These are phyloP conservation scores for Cyprinodon brontotheroides DNA, from an alignment of 2,113 vertebrate species.

Conservation along the genomic window DNA sequence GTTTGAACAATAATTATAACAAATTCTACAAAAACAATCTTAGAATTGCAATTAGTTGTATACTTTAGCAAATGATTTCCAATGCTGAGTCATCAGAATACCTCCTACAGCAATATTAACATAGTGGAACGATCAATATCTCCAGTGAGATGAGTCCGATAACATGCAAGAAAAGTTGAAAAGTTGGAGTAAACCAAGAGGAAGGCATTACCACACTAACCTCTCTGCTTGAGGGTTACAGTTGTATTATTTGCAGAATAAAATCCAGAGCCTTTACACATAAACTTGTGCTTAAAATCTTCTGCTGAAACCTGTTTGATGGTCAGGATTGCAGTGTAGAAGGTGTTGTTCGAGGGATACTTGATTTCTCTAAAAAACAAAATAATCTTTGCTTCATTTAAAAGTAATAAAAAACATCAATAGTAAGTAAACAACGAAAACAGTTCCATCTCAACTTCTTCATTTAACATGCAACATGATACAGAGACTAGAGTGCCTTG, in stretches of 20 bases:
- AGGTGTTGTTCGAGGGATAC: fast-evolving
- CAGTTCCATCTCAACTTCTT: not conserved
- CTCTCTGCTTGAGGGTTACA: slow-evolving; percentile 49
- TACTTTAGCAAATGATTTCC: not conserved
- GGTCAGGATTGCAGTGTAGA: slow-evolving; percentile 37
- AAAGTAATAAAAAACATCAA: not conserved
- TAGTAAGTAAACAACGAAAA: not conserved
- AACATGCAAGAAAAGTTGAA: not conserved
- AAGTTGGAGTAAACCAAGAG: not conserved
- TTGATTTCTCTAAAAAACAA: not conserved
- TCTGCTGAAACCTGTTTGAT: slow-evolving; percentile 57
- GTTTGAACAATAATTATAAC: not conserved
- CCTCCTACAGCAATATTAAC: too few species aligned
- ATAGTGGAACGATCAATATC: too few species aligned
- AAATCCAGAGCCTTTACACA: not conserved
- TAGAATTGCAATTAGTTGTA: not conserved
- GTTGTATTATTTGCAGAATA: fast-evolving
- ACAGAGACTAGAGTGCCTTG: not conserved
- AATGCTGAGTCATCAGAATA: not conserved
- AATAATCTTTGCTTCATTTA: slow-evolving; percentile 1
- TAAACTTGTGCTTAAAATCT: slow-evolving; percentile 55
- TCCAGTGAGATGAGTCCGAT: not conserved
- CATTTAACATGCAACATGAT: not conserved
- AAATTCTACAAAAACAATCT: too few species aligned
- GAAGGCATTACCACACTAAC: slow-evolving; percentile 29